Percentiles rank a stretch among this genome's conserved stretches.
These are phyloP conservation scores for Elaphurus davidianus DNA, from an alignment of 2,113 vertebrate genomes.

Conservation along the genomic window DNA sequence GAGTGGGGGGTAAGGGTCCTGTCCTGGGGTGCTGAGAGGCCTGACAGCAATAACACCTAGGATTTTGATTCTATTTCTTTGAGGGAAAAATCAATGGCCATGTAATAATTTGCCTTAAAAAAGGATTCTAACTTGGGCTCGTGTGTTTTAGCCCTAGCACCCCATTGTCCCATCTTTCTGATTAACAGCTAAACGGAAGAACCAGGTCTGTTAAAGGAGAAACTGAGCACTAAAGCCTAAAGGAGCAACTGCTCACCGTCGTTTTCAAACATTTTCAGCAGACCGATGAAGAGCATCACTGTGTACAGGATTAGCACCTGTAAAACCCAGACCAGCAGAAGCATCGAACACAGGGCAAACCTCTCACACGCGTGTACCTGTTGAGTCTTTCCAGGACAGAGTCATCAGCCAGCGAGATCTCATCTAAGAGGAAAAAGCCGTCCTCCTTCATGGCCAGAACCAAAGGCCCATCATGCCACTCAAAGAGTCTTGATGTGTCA, in stretches of 20 bases:
- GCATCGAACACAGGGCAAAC: neutral
- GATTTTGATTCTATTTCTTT: neutral
- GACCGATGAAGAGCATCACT: neutral
- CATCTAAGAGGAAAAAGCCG: slow-evolving; percentile 94
- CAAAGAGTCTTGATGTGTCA: slow-evolving; percentile 89
- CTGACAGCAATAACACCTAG: neutral
- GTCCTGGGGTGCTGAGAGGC: neutral
- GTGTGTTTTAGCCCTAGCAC: neutral
- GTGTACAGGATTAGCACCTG: neutral
- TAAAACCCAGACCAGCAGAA: neutral
- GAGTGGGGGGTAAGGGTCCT: too few relatives aligned
- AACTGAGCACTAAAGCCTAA: neutral
- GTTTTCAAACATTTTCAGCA: neutral
- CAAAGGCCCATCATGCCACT: slow-evolving; percentile 96
- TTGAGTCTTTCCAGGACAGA: slow-evolving; percentile 98
- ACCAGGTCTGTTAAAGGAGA: neutral
- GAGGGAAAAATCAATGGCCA: neutral
- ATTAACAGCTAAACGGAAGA: neutral
- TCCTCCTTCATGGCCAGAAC: slow-evolving; percentile 95
- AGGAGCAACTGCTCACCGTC: neutral
- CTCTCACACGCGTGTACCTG: slow-evolving; percentile 82
- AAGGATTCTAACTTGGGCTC: neutral
- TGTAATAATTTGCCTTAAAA: neutral
- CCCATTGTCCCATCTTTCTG: neutral
- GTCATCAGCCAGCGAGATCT: slow-evolving; percentile 97